These are phyloP conservation scores for Drosophila jambulina DNA, from an alignment of 1,140 invertebrate species.

Conservation along the genomic window DNA sequence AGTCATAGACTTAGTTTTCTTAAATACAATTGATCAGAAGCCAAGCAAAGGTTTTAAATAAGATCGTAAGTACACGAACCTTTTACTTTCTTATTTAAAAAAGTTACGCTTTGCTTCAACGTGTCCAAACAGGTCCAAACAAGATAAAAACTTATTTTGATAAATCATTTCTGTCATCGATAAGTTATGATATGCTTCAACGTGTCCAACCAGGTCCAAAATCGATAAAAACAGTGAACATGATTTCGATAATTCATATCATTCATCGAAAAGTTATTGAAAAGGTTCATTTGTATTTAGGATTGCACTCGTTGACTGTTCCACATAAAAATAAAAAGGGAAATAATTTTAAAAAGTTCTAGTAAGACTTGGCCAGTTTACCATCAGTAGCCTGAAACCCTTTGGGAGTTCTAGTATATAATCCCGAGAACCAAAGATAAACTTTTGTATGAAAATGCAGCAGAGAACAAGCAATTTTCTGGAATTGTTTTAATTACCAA, in stretches of 20 bases:
- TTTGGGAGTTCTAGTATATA: neutral
- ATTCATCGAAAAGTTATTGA: neutral
- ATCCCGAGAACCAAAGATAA: neutral
- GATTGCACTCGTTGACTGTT: neutral
- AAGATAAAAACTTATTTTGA: neutral
- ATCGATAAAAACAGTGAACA: too few species aligned
- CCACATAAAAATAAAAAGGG: neutral
- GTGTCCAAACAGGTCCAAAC: neutral
- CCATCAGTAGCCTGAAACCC: neutral
- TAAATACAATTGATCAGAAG: neutral
- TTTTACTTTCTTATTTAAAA: neutral
- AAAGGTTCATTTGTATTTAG: neutral
- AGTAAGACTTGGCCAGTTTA: too few species aligned
- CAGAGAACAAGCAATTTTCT: neutral
- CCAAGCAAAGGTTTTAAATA: neutral
- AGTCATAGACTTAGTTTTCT: neutral
- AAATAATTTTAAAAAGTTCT: neutral
- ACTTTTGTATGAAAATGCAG: neutral
- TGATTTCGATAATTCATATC: too few species aligned
- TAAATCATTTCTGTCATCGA: neutral
- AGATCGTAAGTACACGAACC: neutral
- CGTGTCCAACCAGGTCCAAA: too few species aligned
- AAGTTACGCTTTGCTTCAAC: neutral
- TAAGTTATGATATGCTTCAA: neutral
- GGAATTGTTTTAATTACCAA: too few species aligned